phyloP scores from a whole-genome alignment of 2,113 vertebrate species.

The Geothlypis trichas region DNA sequence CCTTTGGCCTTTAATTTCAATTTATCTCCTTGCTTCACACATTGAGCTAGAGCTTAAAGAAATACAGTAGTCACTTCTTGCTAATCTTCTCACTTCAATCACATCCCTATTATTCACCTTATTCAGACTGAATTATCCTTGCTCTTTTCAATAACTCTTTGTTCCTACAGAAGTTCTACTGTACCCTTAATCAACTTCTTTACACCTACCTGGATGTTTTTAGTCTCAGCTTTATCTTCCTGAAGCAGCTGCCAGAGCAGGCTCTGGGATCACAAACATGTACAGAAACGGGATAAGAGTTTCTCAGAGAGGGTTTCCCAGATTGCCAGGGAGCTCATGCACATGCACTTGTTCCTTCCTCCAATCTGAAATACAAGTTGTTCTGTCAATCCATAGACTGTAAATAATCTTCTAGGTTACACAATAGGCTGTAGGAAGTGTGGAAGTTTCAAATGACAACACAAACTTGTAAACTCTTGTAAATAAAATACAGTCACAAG shows the following conservation, averaged over 20 bases:
- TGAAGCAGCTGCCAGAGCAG: background rate
- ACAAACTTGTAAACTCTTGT: background rate
- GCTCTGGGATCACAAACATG: background rate
- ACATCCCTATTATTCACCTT: background rate
- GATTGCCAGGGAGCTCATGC: background rate
- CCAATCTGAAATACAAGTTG: background rate
- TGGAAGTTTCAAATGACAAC: background rate
- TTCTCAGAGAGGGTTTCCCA: background rate
- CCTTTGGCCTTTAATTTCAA: background rate
- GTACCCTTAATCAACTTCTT: background rate
- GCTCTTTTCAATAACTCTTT: background rate
- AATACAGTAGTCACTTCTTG: background rate
- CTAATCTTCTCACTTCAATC: slow-evolving; percentile 13
- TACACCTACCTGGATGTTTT: background rate
- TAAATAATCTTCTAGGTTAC: background rate
- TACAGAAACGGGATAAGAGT: background rate
- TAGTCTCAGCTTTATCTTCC: slow-evolving; percentile 19
- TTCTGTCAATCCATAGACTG: background rate
- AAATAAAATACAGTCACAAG: background rate
- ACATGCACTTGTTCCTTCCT: background rate
- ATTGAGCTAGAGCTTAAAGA: background rate
- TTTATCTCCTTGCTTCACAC: background rate
- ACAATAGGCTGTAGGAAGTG: background rate
- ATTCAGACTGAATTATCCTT: background rate
- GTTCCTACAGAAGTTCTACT: background rate